phyloP scores from a whole-genome alignment of 2,888 invertebrate genomes.

The Drosophila longiperda region DNA sequence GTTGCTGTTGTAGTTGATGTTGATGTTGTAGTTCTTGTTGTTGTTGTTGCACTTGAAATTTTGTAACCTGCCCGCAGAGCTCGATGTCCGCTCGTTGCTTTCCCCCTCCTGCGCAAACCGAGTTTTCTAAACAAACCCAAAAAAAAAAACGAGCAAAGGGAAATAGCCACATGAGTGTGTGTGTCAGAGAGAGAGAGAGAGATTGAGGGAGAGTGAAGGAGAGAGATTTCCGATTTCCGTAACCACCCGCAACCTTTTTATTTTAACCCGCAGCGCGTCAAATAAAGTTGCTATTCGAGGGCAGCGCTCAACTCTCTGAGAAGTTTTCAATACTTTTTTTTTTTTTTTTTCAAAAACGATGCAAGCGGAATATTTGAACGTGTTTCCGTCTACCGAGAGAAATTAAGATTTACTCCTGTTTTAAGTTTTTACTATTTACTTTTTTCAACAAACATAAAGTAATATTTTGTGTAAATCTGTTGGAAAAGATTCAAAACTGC shows the following conservation, averaged over 20 bases:
- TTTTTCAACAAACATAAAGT: not conserved
- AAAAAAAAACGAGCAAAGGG: conserved; percentile 22
- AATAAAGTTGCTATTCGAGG: conserved; percentile 46
- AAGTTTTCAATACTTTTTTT: conserved; percentile 10
- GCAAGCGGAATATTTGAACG: not conserved
- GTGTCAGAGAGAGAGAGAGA: not conserved
- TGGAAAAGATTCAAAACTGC: not conserved
- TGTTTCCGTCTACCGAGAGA: not conserved
- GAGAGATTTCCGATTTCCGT: conserved; percentile 42
- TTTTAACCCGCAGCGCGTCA: conserved; percentile 62
- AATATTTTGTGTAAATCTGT: not conserved
- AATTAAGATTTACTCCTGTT: not conserved
- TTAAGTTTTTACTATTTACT: not conserved
- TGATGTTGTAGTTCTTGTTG: conserved; percentile 12
- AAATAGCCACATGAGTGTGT: not conserved
- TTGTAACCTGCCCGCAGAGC: conserved; percentile 60
- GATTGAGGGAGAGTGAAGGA: not conserved
- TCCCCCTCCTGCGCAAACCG: not conserved
- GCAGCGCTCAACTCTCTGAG: conserved; percentile 9
- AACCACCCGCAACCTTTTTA: conserved; percentile 71
- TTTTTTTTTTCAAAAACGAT: not conserved
- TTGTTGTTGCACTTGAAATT: conserved; percentile 68
- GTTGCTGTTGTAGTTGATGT: not conserved
- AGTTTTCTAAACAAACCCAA: conserved; percentile 12
- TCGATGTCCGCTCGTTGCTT: not conserved